A percentile compares a stretch with the other conserved stretches of the same genome.
phyloP scores from a whole-genome alignment of 2,797 vertebrate genomes.

The Sparidentex hasta region DNA sequence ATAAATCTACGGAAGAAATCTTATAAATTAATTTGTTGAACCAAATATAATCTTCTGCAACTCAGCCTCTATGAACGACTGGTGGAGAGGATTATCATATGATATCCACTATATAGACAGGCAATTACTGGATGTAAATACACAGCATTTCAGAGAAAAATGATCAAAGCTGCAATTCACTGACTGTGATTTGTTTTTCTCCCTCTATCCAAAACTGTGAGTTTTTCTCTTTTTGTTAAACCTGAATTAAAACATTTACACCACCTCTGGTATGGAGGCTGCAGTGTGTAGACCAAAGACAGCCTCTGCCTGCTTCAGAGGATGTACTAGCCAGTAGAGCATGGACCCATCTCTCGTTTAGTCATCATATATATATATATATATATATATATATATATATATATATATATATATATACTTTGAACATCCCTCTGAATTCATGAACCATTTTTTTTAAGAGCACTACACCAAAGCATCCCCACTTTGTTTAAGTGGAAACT shows the following conservation, averaged over 20 bases:
- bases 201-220: background rate
- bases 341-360: background rate
- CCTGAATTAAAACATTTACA: background rate
- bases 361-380: background rate
- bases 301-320: background rate
- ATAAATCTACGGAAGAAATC: too few species aligned
- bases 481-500: constrained; percentile 26
- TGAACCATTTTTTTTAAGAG: constrained; percentile 15
- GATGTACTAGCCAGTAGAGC: background rate
- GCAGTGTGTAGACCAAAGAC: background rate
- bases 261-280: background rate
- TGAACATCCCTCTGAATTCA: background rate
- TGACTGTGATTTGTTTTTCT: background rate
- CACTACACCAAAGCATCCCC: constrained; percentile 12
- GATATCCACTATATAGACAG: background rate
- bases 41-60: too few species aligned
- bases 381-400: too few species aligned
- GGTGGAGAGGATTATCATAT: too few species aligned
- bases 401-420: background rate
- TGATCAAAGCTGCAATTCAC: too few species aligned
- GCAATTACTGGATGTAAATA: background rate
- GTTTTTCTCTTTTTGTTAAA: background rate
- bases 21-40: too few species aligned
- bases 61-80: too few species aligned
- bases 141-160: too few species aligned